A percentile compares a stretch with the other conserved stretches of the same genome.
Conservation (phyloP, 2,888 invertebrate species). For the Apamea crenata region DNA sequence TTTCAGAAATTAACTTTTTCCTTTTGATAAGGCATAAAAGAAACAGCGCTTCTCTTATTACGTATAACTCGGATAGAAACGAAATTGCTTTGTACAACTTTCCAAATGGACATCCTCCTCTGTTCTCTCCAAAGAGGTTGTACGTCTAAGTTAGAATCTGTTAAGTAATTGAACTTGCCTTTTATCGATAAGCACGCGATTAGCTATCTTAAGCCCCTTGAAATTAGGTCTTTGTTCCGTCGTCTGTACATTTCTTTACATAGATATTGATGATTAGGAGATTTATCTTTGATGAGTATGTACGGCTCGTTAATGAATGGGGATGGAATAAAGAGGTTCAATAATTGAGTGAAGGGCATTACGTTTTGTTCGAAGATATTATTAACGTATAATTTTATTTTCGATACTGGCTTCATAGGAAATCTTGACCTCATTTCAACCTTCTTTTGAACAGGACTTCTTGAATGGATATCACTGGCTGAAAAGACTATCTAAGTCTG, state of each 20-base stretch:
- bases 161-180: constrained; percentile 72
- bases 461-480: not conserved
- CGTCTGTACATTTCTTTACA: constrained; percentile 34
- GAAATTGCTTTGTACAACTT: constrained; percentile 71
- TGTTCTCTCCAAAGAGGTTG: constrained; percentile 65
- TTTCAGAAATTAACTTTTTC: constrained; percentile 44
- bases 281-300: constrained; percentile 65
- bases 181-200: constrained; percentile 66
- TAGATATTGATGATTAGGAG: constrained; percentile 65
- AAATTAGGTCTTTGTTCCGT: constrained; percentile 51
- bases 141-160: constrained; percentile 68
- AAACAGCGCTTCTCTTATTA: constrained; percentile 58
- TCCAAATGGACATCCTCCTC: constrained; percentile 69
- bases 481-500: not conserved
- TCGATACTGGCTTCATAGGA: not conserved
- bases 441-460: not conserved
- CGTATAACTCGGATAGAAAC: constrained; percentile 53
- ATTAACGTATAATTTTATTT: not conserved
- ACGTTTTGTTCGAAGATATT: constrained; percentile 11
- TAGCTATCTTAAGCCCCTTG: constrained; percentile 49
- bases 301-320: constrained; percentile 56
- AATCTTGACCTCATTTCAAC: not conserved
- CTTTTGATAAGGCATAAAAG: constrained; percentile 55
- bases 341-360: constrained; percentile 50
- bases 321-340: constrained; percentile 43